These are phyloP conservation scores for Heterochromis multidens DNA, from an alignment of 2,113 vertebrate genomes.

Conservation along the genomic window DNA sequence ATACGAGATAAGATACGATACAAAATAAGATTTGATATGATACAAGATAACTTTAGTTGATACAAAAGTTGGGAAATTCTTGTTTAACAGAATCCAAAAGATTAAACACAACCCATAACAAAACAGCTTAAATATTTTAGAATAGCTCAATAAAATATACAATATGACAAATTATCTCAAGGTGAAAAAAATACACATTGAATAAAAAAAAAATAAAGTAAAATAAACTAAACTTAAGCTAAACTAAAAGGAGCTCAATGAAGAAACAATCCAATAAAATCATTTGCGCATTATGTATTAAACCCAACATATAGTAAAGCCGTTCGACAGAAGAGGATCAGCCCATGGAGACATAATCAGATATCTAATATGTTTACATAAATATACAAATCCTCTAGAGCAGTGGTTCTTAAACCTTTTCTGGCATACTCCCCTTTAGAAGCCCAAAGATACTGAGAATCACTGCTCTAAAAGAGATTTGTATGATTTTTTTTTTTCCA, in stretches of 20 bases:
- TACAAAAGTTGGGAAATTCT: too few species aligned
- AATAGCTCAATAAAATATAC: background rate
- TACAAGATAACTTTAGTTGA: background rate
- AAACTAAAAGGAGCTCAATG: too few species aligned
- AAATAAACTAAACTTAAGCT: too few species aligned
- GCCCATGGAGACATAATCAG: background rate
- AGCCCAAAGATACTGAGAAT: background rate
- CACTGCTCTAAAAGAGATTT: background rate
- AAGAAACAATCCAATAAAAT: background rate
- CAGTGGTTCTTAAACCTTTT: fast-evolving
- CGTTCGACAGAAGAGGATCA: background rate
- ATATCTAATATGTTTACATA: background rate
- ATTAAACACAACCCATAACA: background rate
- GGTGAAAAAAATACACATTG: fast-evolving
- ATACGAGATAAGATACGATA: background rate
- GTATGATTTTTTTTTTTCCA: background rate
- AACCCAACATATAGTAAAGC: background rate
- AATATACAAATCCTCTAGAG: background rate
- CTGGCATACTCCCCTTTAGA: background rate
- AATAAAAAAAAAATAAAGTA: background rate
- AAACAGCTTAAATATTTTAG: background rate
- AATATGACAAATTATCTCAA: background rate
- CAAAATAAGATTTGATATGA: background rate
- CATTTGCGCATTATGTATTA: background rate
- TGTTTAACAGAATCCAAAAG: too few species aligned